A percentile compares a stretch with the other conserved stretches of the same genome.
Evolutionary conservation across 1,140 invertebrate genomes (phyloP).

Genomic region (Radopholus similis): DNA sequence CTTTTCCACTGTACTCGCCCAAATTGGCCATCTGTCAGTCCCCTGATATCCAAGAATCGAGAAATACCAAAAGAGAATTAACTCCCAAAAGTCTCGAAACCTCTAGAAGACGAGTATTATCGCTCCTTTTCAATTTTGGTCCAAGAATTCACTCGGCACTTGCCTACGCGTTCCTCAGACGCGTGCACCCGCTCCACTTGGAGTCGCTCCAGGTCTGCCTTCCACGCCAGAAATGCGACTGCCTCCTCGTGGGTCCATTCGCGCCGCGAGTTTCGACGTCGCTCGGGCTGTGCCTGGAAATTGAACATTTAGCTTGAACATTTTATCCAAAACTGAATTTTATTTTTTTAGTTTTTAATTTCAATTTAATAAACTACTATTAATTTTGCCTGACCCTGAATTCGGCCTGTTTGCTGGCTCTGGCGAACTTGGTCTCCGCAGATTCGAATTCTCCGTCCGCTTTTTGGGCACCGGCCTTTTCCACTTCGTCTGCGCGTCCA

Average conservation of each 20-base stretch:
- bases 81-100: too few relatives aligned
- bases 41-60: too few relatives aligned
- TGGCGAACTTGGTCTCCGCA: constrained; percentile 11
- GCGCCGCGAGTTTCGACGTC: constrained; percentile 3
- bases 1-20: too few relatives aligned
- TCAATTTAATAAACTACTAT: background rate
- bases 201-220: background rate
- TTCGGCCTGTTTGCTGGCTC: background rate
- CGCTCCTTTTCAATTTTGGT: too few relatives aligned
- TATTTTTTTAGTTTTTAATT: background rate
- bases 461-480: too few relatives aligned
- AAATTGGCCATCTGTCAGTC: too few relatives aligned
- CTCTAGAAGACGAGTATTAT: too few relatives aligned
- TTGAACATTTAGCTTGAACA: too few relatives aligned
- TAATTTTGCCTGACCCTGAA: background rate
- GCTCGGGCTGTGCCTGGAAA: background rate
- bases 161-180: constrained; percentile 10
- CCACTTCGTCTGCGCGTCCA: background rate
- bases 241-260: constrained; percentile 3
- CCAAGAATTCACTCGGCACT: too few relatives aligned
- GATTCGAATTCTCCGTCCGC: background rate
- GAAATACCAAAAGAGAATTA: too few relatives aligned
- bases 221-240: constrained; percentile 5
- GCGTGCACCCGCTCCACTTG: constrained; percentile 4
- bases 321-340: too few relatives aligned